A percentile compares a stretch with the other conserved stretches of the same genome.
Conservation (phyloP, 2,797 vertebrate genomes). For the Urophycis tenuis region DNA sequence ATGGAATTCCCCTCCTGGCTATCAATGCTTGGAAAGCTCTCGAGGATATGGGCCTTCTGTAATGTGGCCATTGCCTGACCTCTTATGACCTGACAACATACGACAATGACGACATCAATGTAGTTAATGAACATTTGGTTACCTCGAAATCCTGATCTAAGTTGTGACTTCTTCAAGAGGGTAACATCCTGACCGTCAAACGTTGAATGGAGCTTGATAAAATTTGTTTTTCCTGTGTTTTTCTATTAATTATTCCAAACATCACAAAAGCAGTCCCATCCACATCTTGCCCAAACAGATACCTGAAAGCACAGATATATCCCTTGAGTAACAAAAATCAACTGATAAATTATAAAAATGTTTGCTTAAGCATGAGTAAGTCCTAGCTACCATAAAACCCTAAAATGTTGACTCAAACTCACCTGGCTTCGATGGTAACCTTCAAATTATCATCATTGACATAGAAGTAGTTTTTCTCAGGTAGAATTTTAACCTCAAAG, state of each 20-base stretch:
- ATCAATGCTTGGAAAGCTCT: conserved; percentile 21
- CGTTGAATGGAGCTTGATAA: conserved; percentile 51
- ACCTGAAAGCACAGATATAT: conserved; percentile 42
- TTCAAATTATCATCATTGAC: conserved; percentile 40
- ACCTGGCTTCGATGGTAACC: conserved; percentile 62
- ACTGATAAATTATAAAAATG: background rate
- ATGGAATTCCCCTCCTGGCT: conserved; percentile 63
- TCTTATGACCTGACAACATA: conserved; percentile 50
- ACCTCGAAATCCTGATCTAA: background rate
- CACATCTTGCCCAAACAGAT: conserved; percentile 63
- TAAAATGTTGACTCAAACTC: conserved; percentile 22
- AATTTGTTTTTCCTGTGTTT: conserved; percentile 36
- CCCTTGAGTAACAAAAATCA: background rate
- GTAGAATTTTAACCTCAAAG: conserved; percentile 60
- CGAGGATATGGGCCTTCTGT: conserved; percentile 46
- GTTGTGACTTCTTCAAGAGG: background rate
- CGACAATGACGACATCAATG: background rate
- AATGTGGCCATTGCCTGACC: conserved; percentile 60
- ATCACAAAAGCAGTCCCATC: conserved; percentile 58
- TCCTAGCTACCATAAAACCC: too few relatives aligned
- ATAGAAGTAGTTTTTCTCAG: conserved; percentile 51
- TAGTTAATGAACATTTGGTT: background rate
- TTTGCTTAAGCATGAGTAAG: too few relatives aligned
- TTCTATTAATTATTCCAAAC: conserved; percentile 55
- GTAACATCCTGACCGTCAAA: conserved; percentile 41